Evolutionary conservation across 2,113 vertebrate genomes (phyloP).

Genomic region (Perca flavescens): DNA sequence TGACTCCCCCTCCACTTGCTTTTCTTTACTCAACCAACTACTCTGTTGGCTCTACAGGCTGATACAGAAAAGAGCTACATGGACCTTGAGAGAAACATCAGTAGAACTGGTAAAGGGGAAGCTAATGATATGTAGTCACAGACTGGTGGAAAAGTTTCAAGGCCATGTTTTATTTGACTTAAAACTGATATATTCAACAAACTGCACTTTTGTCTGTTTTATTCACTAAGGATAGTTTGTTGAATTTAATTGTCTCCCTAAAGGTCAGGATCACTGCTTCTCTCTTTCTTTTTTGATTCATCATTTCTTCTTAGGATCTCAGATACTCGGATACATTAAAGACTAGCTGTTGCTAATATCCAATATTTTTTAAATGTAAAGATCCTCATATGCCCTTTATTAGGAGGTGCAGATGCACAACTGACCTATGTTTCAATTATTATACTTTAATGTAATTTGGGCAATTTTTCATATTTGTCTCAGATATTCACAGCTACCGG

Average conservation of each 20-base stretch:
- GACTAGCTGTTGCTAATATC: neutral
- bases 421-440: neutral
- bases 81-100: slow-evolving; percentile 18
- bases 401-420: neutral
- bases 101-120: slow-evolving; percentile 6
- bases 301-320: neutral
- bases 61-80: slow-evolving; percentile 25
- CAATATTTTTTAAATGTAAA: neutral
- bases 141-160: slow-evolving; percentile 3
- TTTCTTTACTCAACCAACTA: neutral
- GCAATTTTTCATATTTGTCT: neutral
- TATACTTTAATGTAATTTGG: neutral
- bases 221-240: neutral
- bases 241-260: neutral
- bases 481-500: neutral
- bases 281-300: neutral
- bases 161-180: slow-evolving; percentile 1
- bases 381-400: neutral
- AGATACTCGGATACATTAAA: neutral
- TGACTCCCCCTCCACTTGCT: neutral
- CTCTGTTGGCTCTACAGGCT: neutral
- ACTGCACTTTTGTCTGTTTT: neutral
- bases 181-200: neutral
- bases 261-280: neutral
- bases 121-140: slow-evolving; percentile 15